A percentile compares a stretch with the other conserved stretches of the same genome.
phyloP scores from a whole-genome alignment of 2,797 vertebrate genomes.

The Amphiprion clarkii region DNA sequence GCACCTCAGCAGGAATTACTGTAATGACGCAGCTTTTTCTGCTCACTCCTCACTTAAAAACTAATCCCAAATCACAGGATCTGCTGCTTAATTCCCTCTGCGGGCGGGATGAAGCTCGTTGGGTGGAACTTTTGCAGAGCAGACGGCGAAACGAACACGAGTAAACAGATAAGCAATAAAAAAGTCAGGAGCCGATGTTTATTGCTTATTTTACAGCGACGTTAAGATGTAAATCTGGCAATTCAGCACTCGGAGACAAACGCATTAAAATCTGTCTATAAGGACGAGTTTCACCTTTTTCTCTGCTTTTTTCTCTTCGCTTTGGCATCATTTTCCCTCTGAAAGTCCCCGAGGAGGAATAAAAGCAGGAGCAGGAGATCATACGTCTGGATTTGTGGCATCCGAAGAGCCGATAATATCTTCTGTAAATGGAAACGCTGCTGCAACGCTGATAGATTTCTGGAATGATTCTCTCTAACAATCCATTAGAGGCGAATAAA shows the following conservation, averaged over 20 bases:
- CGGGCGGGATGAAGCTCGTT: slow-evolving; percentile 26
- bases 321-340: slow-evolving; percentile 15
- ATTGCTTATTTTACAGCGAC: neutral
- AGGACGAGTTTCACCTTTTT: neutral
- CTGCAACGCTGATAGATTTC: slow-evolving; percentile 1
- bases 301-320: neutral
- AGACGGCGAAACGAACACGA: neutral
- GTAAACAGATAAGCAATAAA: slow-evolving; percentile 5
- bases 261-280: neutral
- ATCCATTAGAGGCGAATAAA: slow-evolving; percentile 29
- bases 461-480: slow-evolving; percentile 17
- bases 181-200: neutral
- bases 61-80: slow-evolving; percentile 32
- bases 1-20: neutral
- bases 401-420: slow-evolving; percentile 2
- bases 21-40: slow-evolving; percentile 17
- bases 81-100: slow-evolving; percentile 1
- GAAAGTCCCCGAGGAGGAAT: slow-evolving; percentile 5
- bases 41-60: slow-evolving; percentile 23
- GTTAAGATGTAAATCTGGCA: neutral
- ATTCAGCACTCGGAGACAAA: neutral
- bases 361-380: slow-evolving; percentile 3
- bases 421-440: slow-evolving; percentile 16
- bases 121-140: neutral
- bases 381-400: neutral